phyloP scores from a whole-genome alignment of 2,797 vertebrate genomes.

The Pangasius macronema region DNA sequence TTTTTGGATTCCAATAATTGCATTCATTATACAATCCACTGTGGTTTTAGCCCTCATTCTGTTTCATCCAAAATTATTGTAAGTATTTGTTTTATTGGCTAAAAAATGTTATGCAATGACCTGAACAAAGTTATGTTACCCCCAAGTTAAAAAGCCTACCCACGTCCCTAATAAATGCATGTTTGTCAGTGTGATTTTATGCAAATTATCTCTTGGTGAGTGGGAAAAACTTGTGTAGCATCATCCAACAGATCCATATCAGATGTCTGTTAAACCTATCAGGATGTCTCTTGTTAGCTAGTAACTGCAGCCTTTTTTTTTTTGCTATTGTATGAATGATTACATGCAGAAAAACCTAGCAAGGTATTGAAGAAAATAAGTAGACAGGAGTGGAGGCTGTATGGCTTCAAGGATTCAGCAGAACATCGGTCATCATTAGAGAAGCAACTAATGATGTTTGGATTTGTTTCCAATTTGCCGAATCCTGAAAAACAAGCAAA shows the following conservation, averaged over 20 bases:
- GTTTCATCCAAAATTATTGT: background rate
- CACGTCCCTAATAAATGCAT: background rate
- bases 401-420: background rate
- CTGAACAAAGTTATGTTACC: background rate
- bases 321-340: background rate
- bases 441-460: slow-evolving; percentile 42
- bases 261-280: background rate
- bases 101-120: background rate
- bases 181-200: background rate
- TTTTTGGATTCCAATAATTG: background rate
- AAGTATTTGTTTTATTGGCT: background rate
- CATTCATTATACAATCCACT: background rate
- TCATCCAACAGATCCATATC: background rate
- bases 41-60: background rate
- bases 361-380: background rate
- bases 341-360: background rate
- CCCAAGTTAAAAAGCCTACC: background rate
- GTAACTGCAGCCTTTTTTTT: background rate
- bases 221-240: background rate
- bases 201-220: background rate
- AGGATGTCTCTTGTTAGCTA: background rate
- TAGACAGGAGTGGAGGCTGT: slow-evolving; percentile 4
- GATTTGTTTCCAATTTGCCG: slow-evolving; percentile 46
- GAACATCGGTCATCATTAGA: slow-evolving; percentile 28
- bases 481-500: slow-evolving; percentile 17